A percentile compares a stretch with the other conserved stretches of the same genome.
Conservation (phyloP, 2,113 vertebrate genomes). For the Tylochromis polylepis region DNA sequence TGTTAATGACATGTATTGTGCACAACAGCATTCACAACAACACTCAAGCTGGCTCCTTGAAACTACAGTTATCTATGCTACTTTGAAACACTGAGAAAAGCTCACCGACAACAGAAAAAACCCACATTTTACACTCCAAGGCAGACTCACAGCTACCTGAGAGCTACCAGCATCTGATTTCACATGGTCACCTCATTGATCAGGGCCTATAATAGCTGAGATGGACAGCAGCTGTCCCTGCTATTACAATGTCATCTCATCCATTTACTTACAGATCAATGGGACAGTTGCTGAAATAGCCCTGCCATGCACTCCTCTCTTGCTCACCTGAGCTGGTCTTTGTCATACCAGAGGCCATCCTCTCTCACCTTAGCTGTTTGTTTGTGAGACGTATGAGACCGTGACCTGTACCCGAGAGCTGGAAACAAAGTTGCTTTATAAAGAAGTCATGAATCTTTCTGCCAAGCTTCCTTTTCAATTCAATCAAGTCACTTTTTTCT, state of each 20-base stretch:
- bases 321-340: background rate
- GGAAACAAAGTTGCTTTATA: conserved; percentile 62
- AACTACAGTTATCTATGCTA: background rate
- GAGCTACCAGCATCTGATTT: background rate
- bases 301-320: background rate
- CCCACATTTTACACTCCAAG: background rate
- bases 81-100: background rate
- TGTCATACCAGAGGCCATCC: background rate
- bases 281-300: conserved; percentile 39
- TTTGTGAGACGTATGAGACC: background rate
- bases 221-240: conserved; percentile 36
- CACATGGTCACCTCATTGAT: conserved; percentile 32
- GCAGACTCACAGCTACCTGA: background rate
- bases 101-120: background rate
- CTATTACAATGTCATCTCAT: conserved; percentile 49
- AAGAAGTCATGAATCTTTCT: conserved; percentile 54
- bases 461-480: conserved; percentile 70
- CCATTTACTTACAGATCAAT: conserved; percentile 56
- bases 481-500: conserved; percentile 58
- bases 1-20: background rate
- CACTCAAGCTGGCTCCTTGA: background rate
- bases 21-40: background rate
- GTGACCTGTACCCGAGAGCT: background rate
- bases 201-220: conserved; percentile 20
- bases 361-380: conserved; percentile 23